Base-by-base conservation (phyloP, 1,140 invertebrate species). In the Agrilus planipennis region DNA sequence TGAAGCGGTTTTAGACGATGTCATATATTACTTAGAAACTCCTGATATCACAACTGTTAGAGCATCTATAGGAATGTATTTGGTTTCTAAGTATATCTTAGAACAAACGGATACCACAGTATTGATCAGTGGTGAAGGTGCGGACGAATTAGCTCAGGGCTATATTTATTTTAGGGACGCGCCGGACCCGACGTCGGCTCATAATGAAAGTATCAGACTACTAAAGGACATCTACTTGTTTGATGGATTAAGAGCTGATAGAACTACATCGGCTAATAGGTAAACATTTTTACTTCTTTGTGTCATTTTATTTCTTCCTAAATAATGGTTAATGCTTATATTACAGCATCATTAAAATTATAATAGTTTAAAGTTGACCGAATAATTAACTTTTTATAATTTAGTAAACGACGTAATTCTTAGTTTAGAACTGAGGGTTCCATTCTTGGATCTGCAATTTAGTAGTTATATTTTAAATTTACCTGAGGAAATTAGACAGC, bases 101-200 rank as follows among this genome's bases (percentile, higher is more conserved):
- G 63, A 68, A 16, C 75, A 80, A 12, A 81, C 81, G 0, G 71
- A 82, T 36, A 74, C 77, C 2, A 79, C 73, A 6, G 82, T 93
- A 27, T 69, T 92, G 23, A 79, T 87, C 37, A 91, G 86, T 41
- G 89, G 89, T 7, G 89, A 94, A 67, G 89, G 89, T 11, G 82
- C 88, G 0, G 89, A 94, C 63, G 89, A 94, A 62, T 54, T 91
- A 20, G 81, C 82, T 11, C 85, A 89, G 53, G 87, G 88, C 4
- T 91, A 92, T 45, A 84, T 92, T 55, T 92, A 92, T 55, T 91
- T 90, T 53, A 75, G 82, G 50, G 81, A 87, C 55, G 84, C 86
- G 4, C 89, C 89, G n/a, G 71, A 65, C 41, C 55, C 73, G 6
- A 53, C 67, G 34, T 76, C 73, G 11, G 87, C 73, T 15, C 82